Conservation (phyloP, 2,888 invertebrate genomes). For the Nematopogon swammerdamellus region DNA sequence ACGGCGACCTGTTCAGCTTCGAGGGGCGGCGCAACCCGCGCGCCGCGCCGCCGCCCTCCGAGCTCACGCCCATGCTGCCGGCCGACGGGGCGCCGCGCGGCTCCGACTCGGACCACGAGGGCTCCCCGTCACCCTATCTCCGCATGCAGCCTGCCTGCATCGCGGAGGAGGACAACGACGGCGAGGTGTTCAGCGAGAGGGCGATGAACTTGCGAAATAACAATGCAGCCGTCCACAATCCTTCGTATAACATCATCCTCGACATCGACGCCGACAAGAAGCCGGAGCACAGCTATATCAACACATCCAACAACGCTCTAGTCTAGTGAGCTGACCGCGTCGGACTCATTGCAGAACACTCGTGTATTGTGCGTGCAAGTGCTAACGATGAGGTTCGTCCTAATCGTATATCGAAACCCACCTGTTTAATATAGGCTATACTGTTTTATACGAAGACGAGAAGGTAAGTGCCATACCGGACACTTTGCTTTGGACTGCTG, state of each 20-base stretch:
- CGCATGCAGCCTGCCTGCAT: slow-evolving; percentile 6
- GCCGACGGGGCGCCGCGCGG: too few relatives aligned
- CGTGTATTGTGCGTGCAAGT: not conserved
- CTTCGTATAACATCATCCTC: slow-evolving; percentile 40
- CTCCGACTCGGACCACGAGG: slow-evolving; percentile 43
- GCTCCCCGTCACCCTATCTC: too few relatives aligned
- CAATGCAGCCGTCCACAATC: slow-evolving; percentile 32
- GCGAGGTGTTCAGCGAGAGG: slow-evolving; percentile 34
- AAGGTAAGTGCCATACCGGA: too few relatives aligned
- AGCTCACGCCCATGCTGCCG: slow-evolving; percentile 54
- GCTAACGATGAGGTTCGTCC: too few relatives aligned
- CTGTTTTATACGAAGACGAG: too few relatives aligned
- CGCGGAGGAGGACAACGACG: slow-evolving; percentile 35
- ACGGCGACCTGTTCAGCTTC: slow-evolving; percentile 50
- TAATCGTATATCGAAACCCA: too few relatives aligned
- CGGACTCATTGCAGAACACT: slow-evolving; percentile 2
- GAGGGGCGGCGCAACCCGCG: too few relatives aligned
- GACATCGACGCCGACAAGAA: slow-evolving; percentile 37
- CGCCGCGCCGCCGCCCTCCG: slow-evolving; percentile 33
- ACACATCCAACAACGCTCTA: not conserved
- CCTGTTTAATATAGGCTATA: too few relatives aligned
- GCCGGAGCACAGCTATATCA: slow-evolving; percentile 21
- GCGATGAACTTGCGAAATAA: slow-evolving; percentile 30
- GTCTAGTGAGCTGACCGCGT: slow-evolving; percentile 1
- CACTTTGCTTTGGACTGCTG: too few relatives aligned